Conservation (phyloP, 2,113 vertebrate genomes). For the Bos taurus region DNA sequence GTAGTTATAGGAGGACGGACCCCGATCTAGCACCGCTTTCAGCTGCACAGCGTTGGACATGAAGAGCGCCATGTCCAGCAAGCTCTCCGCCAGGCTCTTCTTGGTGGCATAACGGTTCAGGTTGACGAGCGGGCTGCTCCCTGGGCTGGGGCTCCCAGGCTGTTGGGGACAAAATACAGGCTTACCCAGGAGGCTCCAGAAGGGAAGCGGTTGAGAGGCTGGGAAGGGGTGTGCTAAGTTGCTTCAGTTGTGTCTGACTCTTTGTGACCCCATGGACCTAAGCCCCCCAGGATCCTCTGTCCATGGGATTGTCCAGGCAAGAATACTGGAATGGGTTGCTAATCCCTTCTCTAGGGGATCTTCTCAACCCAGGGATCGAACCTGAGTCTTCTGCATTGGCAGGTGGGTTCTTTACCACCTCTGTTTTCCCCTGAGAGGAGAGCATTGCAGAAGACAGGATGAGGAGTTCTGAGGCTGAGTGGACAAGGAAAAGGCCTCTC, state of each 20-base stretch:
- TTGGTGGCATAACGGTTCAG: slow-evolving; percentile 93
- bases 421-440: not conserved
- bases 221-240: not conserved
- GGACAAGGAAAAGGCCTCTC: not conserved
- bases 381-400: not conserved
- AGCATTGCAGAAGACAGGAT: not conserved
- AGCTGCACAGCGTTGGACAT: slow-evolving; percentile 91
- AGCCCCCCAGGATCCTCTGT: not conserved
- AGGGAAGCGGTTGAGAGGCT: not conserved
- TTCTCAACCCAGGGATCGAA: not conserved
- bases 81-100: slow-evolving; percentile 91
- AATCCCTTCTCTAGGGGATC: not conserved
- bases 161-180: not conserved
- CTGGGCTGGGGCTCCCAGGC: slow-evolving; percentile 19
- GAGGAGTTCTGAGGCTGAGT: not conserved
- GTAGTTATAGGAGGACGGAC: slow-evolving; percentile 86
- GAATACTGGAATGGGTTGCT: not conserved
- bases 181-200: not conserved
- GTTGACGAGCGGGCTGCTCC: slow-evolving; percentile 78
- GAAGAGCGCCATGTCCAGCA: slow-evolving; percentile 91
- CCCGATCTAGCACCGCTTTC: slow-evolving; percentile 91
- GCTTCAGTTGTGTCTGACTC: not conserved
- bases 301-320: not conserved
- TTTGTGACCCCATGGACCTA: not conserved
- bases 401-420: not conserved